A percentile compares a stretch with the other conserved stretches of the same genome.
phyloP scores from a whole-genome alignment of 2,888 invertebrate species.

The Sussaba pulchella region DNA sequence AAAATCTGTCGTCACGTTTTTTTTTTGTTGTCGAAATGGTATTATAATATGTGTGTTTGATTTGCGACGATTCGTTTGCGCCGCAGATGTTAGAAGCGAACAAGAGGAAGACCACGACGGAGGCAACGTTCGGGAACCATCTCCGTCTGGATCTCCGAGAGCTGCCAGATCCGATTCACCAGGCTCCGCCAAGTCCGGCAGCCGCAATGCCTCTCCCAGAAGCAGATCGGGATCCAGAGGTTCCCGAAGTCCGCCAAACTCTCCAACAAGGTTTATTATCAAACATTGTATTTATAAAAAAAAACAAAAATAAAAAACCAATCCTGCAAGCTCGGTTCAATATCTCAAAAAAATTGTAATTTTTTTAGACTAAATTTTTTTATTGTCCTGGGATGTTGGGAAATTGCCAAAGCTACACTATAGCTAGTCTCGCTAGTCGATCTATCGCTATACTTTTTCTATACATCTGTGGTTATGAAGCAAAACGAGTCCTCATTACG shows the following conservation, averaged over 20 bases:
- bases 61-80: not conserved
- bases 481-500: not conserved
- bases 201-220: conserved; percentile 61
- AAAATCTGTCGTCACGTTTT: not conserved
- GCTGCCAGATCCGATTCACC: conserved; percentile 71
- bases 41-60: not conserved
- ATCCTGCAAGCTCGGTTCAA: not conserved
- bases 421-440: not conserved
- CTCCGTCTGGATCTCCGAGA: conserved; percentile 47
- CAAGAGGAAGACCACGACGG: conserved; percentile 73
- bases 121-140: no score
- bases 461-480: no score
- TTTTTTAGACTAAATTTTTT: not conserved
- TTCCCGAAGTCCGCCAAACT: conserved; percentile 71
- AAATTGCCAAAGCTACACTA: not conserved
- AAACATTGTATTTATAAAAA: not conserved
- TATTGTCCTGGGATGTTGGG: not conserved
- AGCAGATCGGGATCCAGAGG: conserved; percentile 70
- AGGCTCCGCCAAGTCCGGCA: conserved; percentile 70
- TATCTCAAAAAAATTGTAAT: not conserved
- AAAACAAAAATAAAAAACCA: not conserved
- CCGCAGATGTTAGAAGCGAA: conserved; percentile 72
- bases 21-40: not conserved
- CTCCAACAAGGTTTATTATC: conserved; percentile 70
- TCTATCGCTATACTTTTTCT: not conserved